A percentile compares a stretch with the other conserved stretches of the same genome.
These are phyloP conservation scores for Ophraella communa DNA, from an alignment of 2,888 invertebrate species.

Conservation along the genomic window DNA sequence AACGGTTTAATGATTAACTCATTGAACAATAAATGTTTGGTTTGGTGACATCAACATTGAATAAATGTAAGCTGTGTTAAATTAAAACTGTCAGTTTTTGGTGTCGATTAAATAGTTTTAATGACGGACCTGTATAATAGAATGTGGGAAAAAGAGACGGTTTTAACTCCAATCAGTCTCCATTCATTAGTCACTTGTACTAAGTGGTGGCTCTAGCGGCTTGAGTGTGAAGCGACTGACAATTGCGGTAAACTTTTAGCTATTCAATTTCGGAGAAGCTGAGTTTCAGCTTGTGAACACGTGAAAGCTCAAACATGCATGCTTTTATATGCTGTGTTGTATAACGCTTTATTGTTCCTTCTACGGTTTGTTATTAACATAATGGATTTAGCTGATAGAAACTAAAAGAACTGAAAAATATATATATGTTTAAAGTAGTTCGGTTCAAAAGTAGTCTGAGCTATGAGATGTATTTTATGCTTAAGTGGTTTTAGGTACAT, in stretches of 20 bases:
- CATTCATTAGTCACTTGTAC: slow-evolving; percentile 54
- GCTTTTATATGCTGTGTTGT: slow-evolving; percentile 31
- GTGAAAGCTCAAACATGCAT: slow-evolving; percentile 30
- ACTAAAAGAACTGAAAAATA: background rate
- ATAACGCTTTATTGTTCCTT: slow-evolving; percentile 27
- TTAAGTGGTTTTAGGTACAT: no score
- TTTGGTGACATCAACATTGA: no score
- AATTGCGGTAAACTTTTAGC: slow-evolving; percentile 46
- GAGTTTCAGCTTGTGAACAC: slow-evolving; percentile 32
- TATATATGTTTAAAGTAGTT: background rate
- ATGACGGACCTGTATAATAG: slow-evolving; percentile 16
- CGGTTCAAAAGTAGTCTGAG: no score
- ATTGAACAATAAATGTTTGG: no score
- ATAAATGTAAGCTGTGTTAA: no score
- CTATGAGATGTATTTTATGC: no score
- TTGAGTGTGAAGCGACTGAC: slow-evolving; percentile 51
- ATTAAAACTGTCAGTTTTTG: no score
- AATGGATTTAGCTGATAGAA: slow-evolving; percentile 1
- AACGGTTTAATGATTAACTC: no score
- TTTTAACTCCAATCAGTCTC: slow-evolving; percentile 49
- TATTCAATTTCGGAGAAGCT: slow-evolving; percentile 30
- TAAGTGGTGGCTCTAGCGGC: slow-evolving; percentile 51
- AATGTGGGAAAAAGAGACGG: slow-evolving; percentile 22
- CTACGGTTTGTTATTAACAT: background rate
- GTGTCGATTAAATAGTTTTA: background rate